These are phyloP conservation scores for Turdus rufiventris DNA, from an alignment of 2,113 vertebrate species.

Conservation along the genomic window DNA sequence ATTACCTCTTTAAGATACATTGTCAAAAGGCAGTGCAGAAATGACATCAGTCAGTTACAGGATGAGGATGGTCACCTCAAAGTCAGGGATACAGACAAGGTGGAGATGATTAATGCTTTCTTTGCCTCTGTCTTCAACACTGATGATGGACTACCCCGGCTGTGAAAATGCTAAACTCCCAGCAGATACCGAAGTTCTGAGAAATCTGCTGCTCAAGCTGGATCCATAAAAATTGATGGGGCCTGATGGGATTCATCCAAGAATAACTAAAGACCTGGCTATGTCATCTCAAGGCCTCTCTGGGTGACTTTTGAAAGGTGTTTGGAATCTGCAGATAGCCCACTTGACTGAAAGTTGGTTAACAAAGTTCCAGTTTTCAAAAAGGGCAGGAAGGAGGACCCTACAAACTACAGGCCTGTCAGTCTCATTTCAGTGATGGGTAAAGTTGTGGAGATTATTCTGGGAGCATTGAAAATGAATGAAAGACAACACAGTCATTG, in stretches of 20 bases:
- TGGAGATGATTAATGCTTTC: background rate
- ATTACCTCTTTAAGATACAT: background rate
- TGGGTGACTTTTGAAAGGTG: background rate
- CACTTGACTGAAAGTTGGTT: background rate
- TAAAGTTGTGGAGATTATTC: background rate
- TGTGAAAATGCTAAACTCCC: background rate
- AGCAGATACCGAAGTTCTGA: background rate
- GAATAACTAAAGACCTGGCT: background rate
- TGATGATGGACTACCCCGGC: rapidly evolving
- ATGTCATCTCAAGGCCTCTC: background rate
- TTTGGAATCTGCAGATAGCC: background rate
- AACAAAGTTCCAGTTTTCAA: background rate
- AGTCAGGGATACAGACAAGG: background rate
- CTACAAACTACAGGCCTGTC: background rate
- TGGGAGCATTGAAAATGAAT: background rate
- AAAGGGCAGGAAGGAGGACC: background rate
- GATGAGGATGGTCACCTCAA: background rate
- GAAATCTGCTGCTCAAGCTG: background rate
- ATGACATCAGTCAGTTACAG: background rate
- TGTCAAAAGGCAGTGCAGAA: background rate
- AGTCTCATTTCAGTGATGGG: background rate
- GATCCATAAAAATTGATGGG: background rate
- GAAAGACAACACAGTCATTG: background rate
- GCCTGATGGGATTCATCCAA: background rate
- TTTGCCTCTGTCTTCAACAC: background rate